phyloP scores from a whole-genome alignment of 2,888 invertebrate species.

The Cerastis leucographa region DNA sequence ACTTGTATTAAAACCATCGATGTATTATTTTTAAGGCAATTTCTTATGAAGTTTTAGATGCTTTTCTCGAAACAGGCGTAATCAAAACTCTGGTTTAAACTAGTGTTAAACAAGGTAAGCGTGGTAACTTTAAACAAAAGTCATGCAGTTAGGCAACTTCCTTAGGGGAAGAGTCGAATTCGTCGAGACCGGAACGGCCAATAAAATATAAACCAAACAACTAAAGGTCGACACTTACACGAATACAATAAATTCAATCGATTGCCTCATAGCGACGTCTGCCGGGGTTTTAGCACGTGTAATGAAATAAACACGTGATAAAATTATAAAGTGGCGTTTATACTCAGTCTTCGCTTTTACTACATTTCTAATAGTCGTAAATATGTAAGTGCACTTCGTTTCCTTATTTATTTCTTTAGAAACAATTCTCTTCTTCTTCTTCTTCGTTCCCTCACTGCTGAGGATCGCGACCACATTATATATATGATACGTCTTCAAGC shows the following conservation, averaged over 20 bases:
- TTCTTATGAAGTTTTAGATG: slow-evolving; percentile 1
- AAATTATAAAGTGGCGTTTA: neutral
- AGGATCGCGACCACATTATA: too few relatives aligned
- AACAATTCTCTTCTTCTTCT: neutral
- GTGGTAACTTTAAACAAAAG: slow-evolving; percentile 7
- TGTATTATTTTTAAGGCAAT: neutral
- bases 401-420: neutral
- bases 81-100: neutral
- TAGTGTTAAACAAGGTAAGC: neutral
- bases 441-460: too few relatives aligned
- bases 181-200: slow-evolving; percentile 21
- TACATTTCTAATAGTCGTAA: neutral
- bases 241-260: slow-evolving; percentile 8
- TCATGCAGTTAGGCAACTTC: slow-evolving; percentile 42
- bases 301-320: slow-evolving; percentile 1
- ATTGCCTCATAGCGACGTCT: neutral
- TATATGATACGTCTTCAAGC: too few relatives aligned
- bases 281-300: slow-evolving; percentile 1
- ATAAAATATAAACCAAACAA: slow-evolving; percentile 23
- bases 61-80: neutral
- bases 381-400: neutral
- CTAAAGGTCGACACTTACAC: neutral
- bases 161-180: slow-evolving; percentile 48
- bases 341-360: slow-evolving; percentile 1
- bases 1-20: neutral